Conservation (phyloP, 2,888 invertebrate species). For the Drosophila kambysellisi region DNA sequence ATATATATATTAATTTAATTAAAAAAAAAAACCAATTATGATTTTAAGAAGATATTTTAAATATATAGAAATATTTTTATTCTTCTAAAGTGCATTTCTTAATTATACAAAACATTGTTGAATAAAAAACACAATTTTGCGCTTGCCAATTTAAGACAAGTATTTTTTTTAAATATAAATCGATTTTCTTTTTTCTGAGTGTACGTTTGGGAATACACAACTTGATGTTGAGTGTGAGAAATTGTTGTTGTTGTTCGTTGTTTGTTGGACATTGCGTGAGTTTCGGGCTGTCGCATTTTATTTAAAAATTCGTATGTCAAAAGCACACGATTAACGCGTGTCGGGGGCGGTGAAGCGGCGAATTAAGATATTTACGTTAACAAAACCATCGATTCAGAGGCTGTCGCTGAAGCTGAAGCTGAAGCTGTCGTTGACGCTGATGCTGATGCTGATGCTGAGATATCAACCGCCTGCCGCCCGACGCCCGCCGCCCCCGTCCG, state of each 20-base stretch:
- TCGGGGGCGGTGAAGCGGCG: slow-evolving; percentile 76
- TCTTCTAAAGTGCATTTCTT: background rate
- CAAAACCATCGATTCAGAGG: slow-evolving; percentile 65
- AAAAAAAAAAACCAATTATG: too few relatives aligned
- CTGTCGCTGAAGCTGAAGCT: background rate
- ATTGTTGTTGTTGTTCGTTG: background rate
- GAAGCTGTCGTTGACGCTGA: slow-evolving; percentile 4
- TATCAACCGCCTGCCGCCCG: background rate
- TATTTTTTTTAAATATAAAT: background rate
- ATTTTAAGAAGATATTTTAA: too few relatives aligned
- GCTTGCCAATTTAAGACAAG: too few relatives aligned
- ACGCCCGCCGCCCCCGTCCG: background rate
- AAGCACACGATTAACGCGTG: slow-evolving; percentile 74
- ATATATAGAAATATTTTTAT: too few relatives aligned
- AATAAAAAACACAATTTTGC: background rate
- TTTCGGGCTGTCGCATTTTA: slow-evolving; percentile 54
- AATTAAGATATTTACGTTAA: slow-evolving; percentile 77
- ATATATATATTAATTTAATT: too few relatives aligned
- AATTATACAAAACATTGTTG: background rate
- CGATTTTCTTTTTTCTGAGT: background rate
- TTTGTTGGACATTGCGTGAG: background rate
- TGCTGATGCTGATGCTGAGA: slow-evolving; percentile 16
- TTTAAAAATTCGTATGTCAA: slow-evolving; percentile 70
- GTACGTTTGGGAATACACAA: background rate
- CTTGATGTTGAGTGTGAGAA: background rate